Base-by-base conservation (phyloP, 2,888 invertebrate species). In the Athrips mouffetella region DNA sequence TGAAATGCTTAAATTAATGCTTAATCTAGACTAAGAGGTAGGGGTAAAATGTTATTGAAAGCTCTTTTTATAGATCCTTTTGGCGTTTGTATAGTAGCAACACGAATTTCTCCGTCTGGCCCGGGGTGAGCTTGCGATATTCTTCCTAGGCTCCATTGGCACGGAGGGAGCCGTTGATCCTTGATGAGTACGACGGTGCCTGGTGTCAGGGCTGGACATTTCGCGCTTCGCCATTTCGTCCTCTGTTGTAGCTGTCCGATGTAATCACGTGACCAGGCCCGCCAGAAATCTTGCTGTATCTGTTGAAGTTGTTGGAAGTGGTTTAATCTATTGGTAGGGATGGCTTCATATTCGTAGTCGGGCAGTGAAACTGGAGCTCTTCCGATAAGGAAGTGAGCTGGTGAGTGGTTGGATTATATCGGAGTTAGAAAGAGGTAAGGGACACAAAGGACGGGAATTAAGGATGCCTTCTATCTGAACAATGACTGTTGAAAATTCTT, bases 381-480 rank as follows among this genome's bases (percentile, higher is more conserved):
- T n/a, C 42, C 46, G 11, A 47, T 23, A 18, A 50, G 18, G 18
- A 50, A 50, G 47, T 50, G 47, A 42, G 21, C 47, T 33, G 50
- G 50, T 50, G 4, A 50, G 27, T 27, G 15, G 10, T 3, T 27
- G 33, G 5, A 47, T 18, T 3, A 45, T 35, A 33, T 44, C 42
- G 13, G 27, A 33, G 41, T 45, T 18, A 13, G 45, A 25, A 41
- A 8, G 6, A 31, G 49, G 7, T 8, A 41, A 4, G 5, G 31
- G 44, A 31, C 44, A 31, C 6, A 44, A 10, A 1, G 44, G 44
- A 7, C 50, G 46, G 1, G 50, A 50, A 11, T 50, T 50, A 1
- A 50, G 10, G 7, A 50, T 47, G 1, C 29, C 41, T 23, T 50
- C 50, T n/a, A 50, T 47, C 37, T 50, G 50, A n/a, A 37, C n/a